A percentile compares a stretch with the other conserved stretches of the same genome.
phyloP scores from a whole-genome alignment of 2,797 vertebrate genomes.

The Sebastes jordani region DNA sequence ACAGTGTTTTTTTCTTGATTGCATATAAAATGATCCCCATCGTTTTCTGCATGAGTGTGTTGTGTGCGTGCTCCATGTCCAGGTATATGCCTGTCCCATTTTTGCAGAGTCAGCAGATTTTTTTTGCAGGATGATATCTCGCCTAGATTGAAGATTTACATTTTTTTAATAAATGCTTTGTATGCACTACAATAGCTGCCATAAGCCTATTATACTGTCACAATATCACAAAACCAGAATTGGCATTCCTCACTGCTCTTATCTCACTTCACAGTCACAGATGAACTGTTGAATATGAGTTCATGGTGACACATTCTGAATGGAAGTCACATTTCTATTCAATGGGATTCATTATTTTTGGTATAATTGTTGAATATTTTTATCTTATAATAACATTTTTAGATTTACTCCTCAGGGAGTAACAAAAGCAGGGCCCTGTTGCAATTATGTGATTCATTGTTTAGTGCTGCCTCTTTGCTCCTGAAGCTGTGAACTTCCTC shows the following conservation, averaged over 20 bases:
- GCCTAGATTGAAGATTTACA: not conserved
- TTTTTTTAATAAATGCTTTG: not conserved
- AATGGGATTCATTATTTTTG: not conserved
- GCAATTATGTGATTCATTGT: constrained; percentile 22
- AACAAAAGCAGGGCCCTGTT: not conserved
- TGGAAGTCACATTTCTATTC: not conserved
- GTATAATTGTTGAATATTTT: not conserved
- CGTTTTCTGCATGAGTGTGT: not conserved
- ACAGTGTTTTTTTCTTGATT: not conserved
- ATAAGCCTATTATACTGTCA: not conserved
- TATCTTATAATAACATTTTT: not conserved
- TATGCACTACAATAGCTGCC: not conserved
- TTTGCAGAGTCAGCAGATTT: constrained; percentile 53
- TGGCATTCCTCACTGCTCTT: not conserved
- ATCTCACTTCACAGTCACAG: not conserved
- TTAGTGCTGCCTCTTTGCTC: constrained; percentile 8
- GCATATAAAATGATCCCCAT: not conserved
- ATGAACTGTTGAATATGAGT: constrained; percentile 35
- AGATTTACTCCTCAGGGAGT: not conserved
- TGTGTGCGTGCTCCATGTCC: not conserved
- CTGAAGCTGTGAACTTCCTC: constrained; percentile 39
- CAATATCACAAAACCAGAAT: not conserved
- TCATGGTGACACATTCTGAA: not conserved
- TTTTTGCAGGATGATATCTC: constrained; percentile 4
- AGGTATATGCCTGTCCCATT: constrained; percentile 25